Evolutionary conservation across 1,140 invertebrate genomes (phyloP).

Genomic region (Samia ricini): DNA sequence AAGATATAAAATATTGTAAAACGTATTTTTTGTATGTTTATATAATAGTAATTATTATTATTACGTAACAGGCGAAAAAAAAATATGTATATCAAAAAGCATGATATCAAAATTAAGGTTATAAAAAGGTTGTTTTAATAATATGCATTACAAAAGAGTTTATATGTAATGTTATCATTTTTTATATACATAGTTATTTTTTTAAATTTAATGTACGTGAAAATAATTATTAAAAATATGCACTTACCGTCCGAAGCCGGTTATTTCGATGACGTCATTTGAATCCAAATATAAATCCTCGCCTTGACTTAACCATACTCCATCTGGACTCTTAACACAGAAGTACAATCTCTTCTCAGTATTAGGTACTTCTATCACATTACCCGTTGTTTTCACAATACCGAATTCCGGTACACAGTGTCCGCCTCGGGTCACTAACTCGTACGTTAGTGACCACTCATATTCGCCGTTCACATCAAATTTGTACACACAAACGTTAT

Average conservation of each 20-base stretch:
- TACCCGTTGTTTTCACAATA: slow-evolving; percentile 20
- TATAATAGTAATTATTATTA: neutral
- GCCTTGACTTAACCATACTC: slow-evolving; percentile 49
- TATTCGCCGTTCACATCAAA: slow-evolving; percentile 48
- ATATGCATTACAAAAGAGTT: no score
- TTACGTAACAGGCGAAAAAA: neutral
- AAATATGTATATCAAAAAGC: neutral
- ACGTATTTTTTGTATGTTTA: neutral
- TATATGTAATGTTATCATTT: no score
- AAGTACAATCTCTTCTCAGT: slow-evolving; percentile 43
- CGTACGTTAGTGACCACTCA: slow-evolving; percentile 54
- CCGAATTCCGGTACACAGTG: slow-evolving; percentile 28
- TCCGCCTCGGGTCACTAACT: slow-evolving; percentile 27
- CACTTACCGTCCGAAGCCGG: slow-evolving; percentile 30
- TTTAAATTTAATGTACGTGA: no score
- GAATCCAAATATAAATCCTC: slow-evolving; percentile 46
- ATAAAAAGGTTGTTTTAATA: neutral
- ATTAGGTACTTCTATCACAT: slow-evolving; percentile 28
- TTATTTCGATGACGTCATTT: slow-evolving; percentile 50
- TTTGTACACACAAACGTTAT: slow-evolving; percentile 51
- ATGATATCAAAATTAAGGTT: no score
- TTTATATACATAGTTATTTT: no score
- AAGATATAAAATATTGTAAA: neutral
- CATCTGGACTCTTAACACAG: slow-evolving; percentile 46
- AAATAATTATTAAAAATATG: slow-evolving; percentile 1